Conservation (phyloP, 2,113 vertebrate genomes). For the Podarcis cretensis region DNA sequence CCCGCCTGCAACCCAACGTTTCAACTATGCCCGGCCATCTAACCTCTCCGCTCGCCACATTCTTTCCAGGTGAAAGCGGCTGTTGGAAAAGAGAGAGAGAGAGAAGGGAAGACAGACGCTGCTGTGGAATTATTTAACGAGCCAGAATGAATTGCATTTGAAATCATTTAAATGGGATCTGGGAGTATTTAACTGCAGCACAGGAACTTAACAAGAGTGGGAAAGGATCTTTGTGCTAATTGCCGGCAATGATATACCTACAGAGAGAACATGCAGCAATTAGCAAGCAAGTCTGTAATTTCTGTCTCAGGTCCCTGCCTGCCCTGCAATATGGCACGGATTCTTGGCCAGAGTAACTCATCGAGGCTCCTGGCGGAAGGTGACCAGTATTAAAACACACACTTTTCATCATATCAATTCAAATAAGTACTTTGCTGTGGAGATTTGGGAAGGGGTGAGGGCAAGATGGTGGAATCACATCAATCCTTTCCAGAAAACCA, state of each 20-base stretch:
- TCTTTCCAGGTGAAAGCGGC: constrained; percentile 61
- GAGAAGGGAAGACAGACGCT: constrained; percentile 63
- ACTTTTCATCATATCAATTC: not conserved
- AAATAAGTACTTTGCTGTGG: not conserved
- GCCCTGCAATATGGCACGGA: constrained; percentile 48
- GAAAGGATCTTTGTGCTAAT: constrained; percentile 80
- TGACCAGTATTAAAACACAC: constrained; percentile 25
- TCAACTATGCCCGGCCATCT: not conserved
- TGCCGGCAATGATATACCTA: constrained; percentile 81
- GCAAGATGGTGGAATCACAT: not conserved
- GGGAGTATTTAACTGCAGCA: constrained; percentile 82
- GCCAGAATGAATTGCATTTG: constrained; percentile 84
- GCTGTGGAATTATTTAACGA: constrained; percentile 82
- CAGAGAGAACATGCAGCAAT: constrained; percentile 73
- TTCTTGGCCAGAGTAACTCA: constrained; percentile 42
- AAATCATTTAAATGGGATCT: constrained; percentile 84
- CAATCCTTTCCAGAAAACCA: not conserved
- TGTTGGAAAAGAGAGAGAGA: constrained; percentile 71
- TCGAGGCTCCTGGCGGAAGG: constrained; percentile 26
- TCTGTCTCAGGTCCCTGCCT: constrained; percentile 62
- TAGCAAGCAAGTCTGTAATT: constrained; percentile 75
- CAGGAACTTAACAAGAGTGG: constrained; percentile 82
- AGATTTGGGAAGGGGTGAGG: not conserved
- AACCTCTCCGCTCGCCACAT: not conserved
- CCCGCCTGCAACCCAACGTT: accelerated